Percentiles rank a stretch among this genome's conserved stretches.
phyloP scores from a whole-genome alignment of 2,113 vertebrate species.

The Tragulus kanchil region DNA sequence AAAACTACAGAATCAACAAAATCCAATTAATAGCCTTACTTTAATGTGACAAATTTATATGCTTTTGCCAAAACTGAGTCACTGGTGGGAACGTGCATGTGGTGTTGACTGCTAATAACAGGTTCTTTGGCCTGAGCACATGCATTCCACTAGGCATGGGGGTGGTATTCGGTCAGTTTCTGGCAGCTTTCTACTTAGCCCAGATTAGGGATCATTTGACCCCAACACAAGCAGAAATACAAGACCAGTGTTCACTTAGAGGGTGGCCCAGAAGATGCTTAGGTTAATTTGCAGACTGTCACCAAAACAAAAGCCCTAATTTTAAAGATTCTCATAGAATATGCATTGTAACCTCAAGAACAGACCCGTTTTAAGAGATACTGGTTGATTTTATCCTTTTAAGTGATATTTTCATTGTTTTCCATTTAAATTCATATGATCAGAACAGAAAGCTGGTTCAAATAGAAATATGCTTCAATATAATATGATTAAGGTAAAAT shows the following conservation, averaged over 20 bases:
- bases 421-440: neutral
- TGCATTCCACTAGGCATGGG: fast-evolving
- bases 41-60: slow-evolving; percentile 7
- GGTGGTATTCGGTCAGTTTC: neutral
- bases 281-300: neutral
- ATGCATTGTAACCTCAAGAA: neutral
- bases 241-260: neutral
- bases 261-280: neutral
- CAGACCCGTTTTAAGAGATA: neutral
- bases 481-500: neutral
- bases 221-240: neutral
- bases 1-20: slow-evolving; percentile 67
- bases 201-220: neutral
- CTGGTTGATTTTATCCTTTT: neutral
- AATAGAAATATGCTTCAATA: neutral
- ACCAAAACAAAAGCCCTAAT: neutral
- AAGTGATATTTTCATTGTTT: slow-evolving; percentile 1
- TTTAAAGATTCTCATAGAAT: neutral
- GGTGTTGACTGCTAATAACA: neutral
- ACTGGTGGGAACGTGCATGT: neutral
- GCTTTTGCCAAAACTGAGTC: slow-evolving; percentile 25
- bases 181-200: neutral
- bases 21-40: slow-evolving; percentile 50
- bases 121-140: neutral
- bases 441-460: neutral